Evolutionary conservation across 2,113 vertebrate species (phyloP).

Genomic region (Thalassoma bifasciatum): DNA sequence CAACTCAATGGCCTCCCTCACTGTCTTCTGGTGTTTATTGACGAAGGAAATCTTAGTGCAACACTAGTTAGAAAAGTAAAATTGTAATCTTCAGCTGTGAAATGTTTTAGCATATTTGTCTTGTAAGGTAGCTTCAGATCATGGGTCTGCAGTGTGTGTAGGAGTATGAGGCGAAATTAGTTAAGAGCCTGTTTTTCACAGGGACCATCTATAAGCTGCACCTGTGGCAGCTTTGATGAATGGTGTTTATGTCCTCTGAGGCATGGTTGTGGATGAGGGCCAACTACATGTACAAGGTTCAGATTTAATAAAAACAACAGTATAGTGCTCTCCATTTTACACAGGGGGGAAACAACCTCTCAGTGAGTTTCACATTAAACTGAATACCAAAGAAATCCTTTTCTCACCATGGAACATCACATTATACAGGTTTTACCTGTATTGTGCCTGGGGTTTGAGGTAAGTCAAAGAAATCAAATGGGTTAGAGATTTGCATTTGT

Average conservation of each 20-base stretch:
- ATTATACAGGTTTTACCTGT: not conserved
- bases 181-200: not conserved
- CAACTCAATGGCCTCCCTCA: not conserved
- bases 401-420: too few species aligned
- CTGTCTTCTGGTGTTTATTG: slow-evolving; percentile 25
- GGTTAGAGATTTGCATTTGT: too few species aligned
- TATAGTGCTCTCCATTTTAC: slow-evolving; percentile 1
- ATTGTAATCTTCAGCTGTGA: too few species aligned
- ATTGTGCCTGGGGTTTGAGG: too few species aligned
- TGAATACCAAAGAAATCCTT: not conserved
- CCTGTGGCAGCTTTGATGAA: slow-evolving; percentile 77
- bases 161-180: not conserved
- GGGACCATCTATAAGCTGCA: slow-evolving; percentile 73
- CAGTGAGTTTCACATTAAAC: slow-evolving; percentile 6
- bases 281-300: slow-evolving; percentile 5
- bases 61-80: not conserved
- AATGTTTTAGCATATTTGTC: too few species aligned
- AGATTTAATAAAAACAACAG: slow-evolving; percentile 27
- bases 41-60: not conserved
- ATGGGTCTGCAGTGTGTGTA: not conserved
- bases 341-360: slow-evolving; percentile 4
- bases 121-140: not conserved
- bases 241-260: slow-evolving; percentile 45
- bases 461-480: too few species aligned
- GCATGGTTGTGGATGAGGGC: slow-evolving; percentile 4